Evolutionary conservation across 2,797 vertebrate species (phyloP).

Genomic region (Knipowitschia caucasica): DNA sequence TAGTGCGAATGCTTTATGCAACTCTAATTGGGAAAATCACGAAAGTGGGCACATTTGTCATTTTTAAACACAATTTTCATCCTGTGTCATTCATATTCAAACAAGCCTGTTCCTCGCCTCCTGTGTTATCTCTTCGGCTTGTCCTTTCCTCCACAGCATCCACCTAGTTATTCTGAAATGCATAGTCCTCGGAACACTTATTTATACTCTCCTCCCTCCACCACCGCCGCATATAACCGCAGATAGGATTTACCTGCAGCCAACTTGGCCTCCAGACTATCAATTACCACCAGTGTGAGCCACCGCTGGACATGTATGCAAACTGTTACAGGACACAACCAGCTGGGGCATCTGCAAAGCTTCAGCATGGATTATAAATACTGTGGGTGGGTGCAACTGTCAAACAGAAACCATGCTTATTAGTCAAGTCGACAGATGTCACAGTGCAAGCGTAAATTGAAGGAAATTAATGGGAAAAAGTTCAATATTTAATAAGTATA

Average conservation of each 20-base stretch:
- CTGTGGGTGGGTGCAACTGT: conserved; percentile 10
- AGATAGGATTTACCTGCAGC: conserved; percentile 75
- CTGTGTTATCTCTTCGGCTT: conserved; percentile 16
- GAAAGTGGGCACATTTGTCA: no score
- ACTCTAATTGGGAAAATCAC: no score
- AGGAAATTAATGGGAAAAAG: conserved; percentile 15
- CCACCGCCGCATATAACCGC: conserved; percentile 60
- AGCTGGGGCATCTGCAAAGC: conserved; percentile 32
- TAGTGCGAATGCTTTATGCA: no score
- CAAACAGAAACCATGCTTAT: conserved; percentile 14
- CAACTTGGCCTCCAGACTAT: conserved; percentile 75
- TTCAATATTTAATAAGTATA: conserved; percentile 7
- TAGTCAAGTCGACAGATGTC: conserved; percentile 12
- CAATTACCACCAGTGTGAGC: conserved; percentile 73
- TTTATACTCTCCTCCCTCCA: conserved; percentile 44
- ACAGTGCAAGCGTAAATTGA: conserved; percentile 19
- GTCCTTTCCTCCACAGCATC: conserved; percentile 3
- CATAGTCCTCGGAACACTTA: conserved; percentile 60
- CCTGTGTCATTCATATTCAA: conserved; percentile 24
- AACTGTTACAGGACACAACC: conserved; percentile 19
- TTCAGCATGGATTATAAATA: conserved; percentile 18
- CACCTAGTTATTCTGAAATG: conserved; percentile 59
- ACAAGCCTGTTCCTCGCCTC: conserved; percentile 20
- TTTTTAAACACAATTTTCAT: conserved; percentile 19
- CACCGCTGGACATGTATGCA: conserved; percentile 39